phyloP scores from a whole-genome alignment of 2,888 invertebrate genomes.

The Tinea pellionella region DNA sequence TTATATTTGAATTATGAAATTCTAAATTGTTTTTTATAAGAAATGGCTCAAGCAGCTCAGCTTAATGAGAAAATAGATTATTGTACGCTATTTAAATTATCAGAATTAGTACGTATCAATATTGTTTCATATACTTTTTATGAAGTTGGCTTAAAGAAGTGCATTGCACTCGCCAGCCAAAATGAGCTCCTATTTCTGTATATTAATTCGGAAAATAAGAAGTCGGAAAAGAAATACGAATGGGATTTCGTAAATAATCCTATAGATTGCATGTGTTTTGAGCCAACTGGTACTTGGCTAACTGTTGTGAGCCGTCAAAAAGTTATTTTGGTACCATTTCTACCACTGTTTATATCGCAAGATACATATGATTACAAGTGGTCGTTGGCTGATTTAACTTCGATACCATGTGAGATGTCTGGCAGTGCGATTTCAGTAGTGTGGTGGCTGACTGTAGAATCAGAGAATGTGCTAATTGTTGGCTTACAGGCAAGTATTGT shows the following conservation, averaged over 20 bases:
- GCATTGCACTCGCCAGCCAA: constrained; percentile 52
- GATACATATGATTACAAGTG: constrained; percentile 57
- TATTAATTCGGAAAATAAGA: constrained; percentile 44
- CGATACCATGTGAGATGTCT: constrained; percentile 45
- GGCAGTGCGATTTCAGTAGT: constrained; percentile 71
- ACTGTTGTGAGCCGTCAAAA: constrained; percentile 71
- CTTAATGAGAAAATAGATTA: constrained; percentile 49
- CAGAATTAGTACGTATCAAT: constrained; percentile 52
- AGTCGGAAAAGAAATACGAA: constrained; percentile 48
- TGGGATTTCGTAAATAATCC: constrained; percentile 63
- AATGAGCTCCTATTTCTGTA: constrained; percentile 52
- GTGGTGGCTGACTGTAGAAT: constrained; percentile 84
- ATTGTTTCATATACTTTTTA: constrained; percentile 51
- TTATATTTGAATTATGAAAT: too few relatives aligned
- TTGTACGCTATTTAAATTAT: constrained; percentile 59
- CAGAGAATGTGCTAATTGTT: constrained; percentile 76
- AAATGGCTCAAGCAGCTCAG: constrained; percentile 23
- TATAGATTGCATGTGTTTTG: constrained; percentile 82
- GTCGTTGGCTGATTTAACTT: constrained; percentile 60
- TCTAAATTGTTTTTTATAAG: not conserved
- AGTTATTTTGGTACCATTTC: constrained; percentile 57
- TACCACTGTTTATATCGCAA: constrained; percentile 55
- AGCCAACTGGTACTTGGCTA: constrained; percentile 84
- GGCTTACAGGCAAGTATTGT: constrained; percentile 69
- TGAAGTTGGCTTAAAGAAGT: constrained; percentile 58